These are phyloP conservation scores for Strigops habroptila DNA, from an alignment of 2,113 vertebrate genomes.

Conservation along the genomic window DNA sequence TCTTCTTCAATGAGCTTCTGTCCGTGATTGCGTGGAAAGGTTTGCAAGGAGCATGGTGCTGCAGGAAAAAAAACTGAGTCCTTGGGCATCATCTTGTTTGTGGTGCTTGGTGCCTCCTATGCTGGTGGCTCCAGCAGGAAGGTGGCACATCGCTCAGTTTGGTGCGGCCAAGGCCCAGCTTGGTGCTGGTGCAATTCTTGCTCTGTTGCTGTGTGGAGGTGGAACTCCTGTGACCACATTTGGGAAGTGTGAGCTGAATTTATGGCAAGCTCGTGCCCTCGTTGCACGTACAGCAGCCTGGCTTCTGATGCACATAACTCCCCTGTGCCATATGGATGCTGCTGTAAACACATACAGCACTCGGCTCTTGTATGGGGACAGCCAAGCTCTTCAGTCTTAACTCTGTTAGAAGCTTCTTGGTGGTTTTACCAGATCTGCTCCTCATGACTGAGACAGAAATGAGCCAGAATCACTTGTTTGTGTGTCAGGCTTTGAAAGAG, in stretches of 20 bases:
- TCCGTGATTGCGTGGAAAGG: fast-evolving
- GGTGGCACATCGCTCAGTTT: fast-evolving
- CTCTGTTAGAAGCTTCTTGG: not conserved
- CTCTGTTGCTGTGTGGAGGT: not conserved
- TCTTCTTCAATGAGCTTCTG: fast-evolving
- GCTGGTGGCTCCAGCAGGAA: fast-evolving
- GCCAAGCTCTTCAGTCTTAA: fast-evolving
- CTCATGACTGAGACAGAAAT: not conserved
- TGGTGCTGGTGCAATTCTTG: not conserved
- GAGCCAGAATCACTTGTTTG: too few species aligned
- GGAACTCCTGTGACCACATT: fast-evolving
- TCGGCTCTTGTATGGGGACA: fast-evolving
- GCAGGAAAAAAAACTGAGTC: fast-evolving
- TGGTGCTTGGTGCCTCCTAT: fast-evolving
- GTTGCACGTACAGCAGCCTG: fast-evolving
- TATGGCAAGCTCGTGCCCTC: fast-evolving
- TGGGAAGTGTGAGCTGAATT: fast-evolving
- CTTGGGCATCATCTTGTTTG: fast-evolving
- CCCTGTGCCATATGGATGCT: not conserved
- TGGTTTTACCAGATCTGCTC: not conserved
- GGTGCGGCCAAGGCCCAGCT: not conserved
- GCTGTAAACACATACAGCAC: fast-evolving
- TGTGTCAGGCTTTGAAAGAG: not conserved
- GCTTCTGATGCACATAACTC: fast-evolving
- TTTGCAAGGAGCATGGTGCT: not conserved